Evolutionary conservation across 1,140 invertebrate species (phyloP).

Genomic region (Polyergus mexicanus): DNA sequence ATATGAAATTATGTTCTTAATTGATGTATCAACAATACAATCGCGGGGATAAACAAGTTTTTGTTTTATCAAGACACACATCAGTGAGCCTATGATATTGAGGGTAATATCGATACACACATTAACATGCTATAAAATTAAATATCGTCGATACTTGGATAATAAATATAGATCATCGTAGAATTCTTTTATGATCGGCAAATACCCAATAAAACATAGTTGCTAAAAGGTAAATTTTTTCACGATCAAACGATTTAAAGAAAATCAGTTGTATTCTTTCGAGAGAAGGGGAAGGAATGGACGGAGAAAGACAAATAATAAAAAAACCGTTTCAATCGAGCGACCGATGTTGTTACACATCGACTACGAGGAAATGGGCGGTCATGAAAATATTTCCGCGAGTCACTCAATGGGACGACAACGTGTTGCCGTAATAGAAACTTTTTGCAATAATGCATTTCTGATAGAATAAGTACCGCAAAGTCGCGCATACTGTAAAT

Average conservation of each 20-base stretch:
- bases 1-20: not conserved
- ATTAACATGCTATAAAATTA: not conserved
- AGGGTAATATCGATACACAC: slow-evolving; percentile 3
- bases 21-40: not conserved
- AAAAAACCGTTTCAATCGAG: slow-evolving; percentile 40
- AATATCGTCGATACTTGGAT: not conserved
- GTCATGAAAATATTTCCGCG: slow-evolving; percentile 24
- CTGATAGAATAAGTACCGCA: slow-evolving; percentile 4
- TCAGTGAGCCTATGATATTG: not conserved
- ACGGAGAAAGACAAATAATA: slow-evolving; percentile 18
- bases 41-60: not conserved
- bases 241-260: not conserved
- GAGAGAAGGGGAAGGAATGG: not conserved
- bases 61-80: not conserved
- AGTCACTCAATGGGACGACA: slow-evolving; percentile 26
- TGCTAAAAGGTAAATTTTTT: slow-evolving; percentile 14
- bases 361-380: slow-evolving; percentile 43
- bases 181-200: not conserved
- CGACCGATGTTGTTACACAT: not conserved
- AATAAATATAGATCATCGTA: slow-evolving; percentile 14
- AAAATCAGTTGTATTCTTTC: slow-evolving; percentile 11
- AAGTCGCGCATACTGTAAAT: slow-evolving; percentile 3
- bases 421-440: slow-evolving; percentile 37
- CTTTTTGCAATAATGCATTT: slow-evolving; percentile 34
- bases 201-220: slow-evolving; percentile 15